These are phyloP conservation scores for Percopsis omiscomaycus DNA, from an alignment of 2,797 vertebrate species.

Conservation along the genomic window DNA sequence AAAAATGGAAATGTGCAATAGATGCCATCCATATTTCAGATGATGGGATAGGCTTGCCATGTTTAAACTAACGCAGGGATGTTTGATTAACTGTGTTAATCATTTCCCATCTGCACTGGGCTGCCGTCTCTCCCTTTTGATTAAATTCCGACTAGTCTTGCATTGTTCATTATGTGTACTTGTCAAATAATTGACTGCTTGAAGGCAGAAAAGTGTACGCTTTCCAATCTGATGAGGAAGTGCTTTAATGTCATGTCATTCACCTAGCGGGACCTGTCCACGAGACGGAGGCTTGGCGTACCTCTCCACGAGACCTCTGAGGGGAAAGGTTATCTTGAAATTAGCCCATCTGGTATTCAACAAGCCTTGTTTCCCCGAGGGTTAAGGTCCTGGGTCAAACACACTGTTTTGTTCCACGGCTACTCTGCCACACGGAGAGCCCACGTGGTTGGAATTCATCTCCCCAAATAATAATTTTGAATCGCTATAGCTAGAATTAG, in stretches of 20 bases:
- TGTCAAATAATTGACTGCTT: conserved; percentile 79
- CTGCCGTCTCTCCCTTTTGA: conserved; percentile 74
- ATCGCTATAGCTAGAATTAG: neutral
- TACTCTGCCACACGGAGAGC: conserved; percentile 15
- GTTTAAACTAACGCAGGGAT: conserved; percentile 74
- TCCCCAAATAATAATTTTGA: conserved; percentile 10
- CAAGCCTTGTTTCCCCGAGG: conserved; percentile 32
- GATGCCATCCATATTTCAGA: conserved; percentile 70
- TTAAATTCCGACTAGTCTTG: conserved; percentile 77
- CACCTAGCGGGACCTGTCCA: conserved; percentile 65
- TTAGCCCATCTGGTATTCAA: conserved; percentile 49
- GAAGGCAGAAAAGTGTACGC: conserved; percentile 69
- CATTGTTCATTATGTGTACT: conserved; percentile 80
- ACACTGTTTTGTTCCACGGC: conserved; percentile 18
- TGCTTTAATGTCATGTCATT: conserved; percentile 77
- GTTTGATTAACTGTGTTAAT: conserved; percentile 80
- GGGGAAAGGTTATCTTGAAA: conserved; percentile 58
- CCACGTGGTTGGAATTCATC: conserved; percentile 27
- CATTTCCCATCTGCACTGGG: conserved; percentile 75
- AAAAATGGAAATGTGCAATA: conserved; percentile 63
- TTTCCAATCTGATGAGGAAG: conserved; percentile 75
- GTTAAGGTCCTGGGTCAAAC: conserved; percentile 59
- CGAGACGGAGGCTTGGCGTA: conserved; percentile 41
- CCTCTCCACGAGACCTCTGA: conserved; percentile 31
- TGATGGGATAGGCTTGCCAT: conserved; percentile 71